Percentiles rank a stretch among this genome's conserved stretches.
Conservation (phyloP, 1,140 invertebrate species). For the Adelges cooleyi region DNA sequence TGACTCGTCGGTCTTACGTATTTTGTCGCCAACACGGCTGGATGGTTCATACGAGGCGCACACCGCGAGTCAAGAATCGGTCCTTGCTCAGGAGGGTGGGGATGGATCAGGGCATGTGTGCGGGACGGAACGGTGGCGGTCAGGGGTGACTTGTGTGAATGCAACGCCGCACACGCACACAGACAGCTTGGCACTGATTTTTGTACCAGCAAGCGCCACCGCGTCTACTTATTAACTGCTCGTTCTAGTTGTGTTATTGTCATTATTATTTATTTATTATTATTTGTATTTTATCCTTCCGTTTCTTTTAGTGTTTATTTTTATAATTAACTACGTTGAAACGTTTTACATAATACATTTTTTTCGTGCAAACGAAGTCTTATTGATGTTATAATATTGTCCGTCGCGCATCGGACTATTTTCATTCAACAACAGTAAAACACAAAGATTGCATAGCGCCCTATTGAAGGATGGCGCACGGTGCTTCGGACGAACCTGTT, state of each 20-base stretch:
- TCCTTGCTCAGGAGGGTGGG: conserved; percentile 39
- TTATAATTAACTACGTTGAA: too few species aligned
- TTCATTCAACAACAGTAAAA: too few species aligned
- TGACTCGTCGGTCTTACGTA: conserved; percentile 21
- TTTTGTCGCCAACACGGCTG: conserved; percentile 27
- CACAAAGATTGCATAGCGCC: conserved; percentile 25
- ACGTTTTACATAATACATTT: too few species aligned
- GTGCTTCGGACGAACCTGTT: conserved; percentile 38
- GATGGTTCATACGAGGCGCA: conserved; percentile 36
- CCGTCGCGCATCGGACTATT: too few species aligned
- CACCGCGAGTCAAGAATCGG: conserved; percentile 45
- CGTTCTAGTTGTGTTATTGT: too few species aligned
- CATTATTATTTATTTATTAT: too few species aligned
- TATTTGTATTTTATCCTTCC: too few species aligned
- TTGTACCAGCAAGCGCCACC: conserved; percentile 39
- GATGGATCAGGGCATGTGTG: not conserved
- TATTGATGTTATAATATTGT: too few species aligned
- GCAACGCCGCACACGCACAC: conserved; percentile 32
- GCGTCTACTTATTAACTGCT: conserved; percentile 30
- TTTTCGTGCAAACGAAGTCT: too few species aligned
- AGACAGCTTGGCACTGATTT: conserved; percentile 31
- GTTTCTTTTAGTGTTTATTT: too few species aligned
- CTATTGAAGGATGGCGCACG: conserved; percentile 45
- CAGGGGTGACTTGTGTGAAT: conserved; percentile 36
- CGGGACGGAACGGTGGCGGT: conserved; percentile 33